These are phyloP conservation scores for Platycercus adscitus DNA, from an alignment of 2,113 vertebrate genomes.

Conservation along the genomic window DNA sequence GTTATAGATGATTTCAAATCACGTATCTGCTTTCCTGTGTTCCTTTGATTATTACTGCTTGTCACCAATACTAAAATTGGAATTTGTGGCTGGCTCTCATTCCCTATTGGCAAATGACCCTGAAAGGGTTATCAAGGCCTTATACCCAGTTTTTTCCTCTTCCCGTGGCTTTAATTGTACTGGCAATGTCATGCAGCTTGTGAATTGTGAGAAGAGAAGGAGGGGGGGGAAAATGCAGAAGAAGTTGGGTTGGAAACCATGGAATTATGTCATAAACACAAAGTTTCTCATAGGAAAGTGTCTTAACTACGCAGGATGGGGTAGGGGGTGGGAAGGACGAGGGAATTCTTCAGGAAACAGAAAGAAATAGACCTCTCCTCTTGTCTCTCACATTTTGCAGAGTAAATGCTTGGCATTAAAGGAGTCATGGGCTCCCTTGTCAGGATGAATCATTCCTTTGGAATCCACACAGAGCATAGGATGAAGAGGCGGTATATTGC, in stretches of 20 bases:
- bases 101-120: slow-evolving; percentile 78
- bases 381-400: slow-evolving; percentile 64
- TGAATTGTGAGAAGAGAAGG: slow-evolving; percentile 90
- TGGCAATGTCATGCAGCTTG: slow-evolving; percentile 81
- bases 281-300: slow-evolving; percentile 82
- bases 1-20: slow-evolving; percentile 76
- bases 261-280: slow-evolving; percentile 63
- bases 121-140: slow-evolving; percentile 88
- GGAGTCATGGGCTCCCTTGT: slow-evolving; percentile 67
- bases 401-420: slow-evolving; percentile 60
- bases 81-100: slow-evolving; percentile 73
- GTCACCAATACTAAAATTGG: slow-evolving; percentile 79
- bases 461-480: slow-evolving; percentile 67
- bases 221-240: slow-evolving; percentile 7
- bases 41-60: slow-evolving; percentile 76
- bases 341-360: slow-evolving; percentile 51
- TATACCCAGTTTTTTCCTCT: slow-evolving; percentile 84
- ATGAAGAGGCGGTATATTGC: slow-evolving; percentile 39
- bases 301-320: slow-evolving; percentile 18
- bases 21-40: slow-evolving; percentile 82
- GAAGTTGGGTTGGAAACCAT: slow-evolving; percentile 39
- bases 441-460: slow-evolving; percentile 73
- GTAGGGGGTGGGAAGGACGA: slow-evolving; percentile 16
- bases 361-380: slow-evolving; percentile 49
- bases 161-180: slow-evolving; percentile 88